Evolutionary conservation across 2,113 vertebrate genomes (phyloP), one percentile per base, ranked within the genome.

Genomic region (Noctilio leporinus): DNA sequence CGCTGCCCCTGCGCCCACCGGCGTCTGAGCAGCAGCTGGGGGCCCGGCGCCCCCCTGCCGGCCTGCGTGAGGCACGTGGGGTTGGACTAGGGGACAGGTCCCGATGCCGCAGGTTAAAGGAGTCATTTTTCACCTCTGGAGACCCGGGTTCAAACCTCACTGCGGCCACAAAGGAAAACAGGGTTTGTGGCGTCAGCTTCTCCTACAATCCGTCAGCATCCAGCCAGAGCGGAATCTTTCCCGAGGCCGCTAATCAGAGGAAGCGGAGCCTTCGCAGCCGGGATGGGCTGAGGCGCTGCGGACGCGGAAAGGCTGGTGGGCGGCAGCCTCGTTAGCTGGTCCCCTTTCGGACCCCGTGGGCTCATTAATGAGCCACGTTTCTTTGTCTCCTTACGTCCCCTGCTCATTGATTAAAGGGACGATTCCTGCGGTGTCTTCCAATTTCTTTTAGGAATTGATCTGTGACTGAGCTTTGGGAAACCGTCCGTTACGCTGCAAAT

Each of bases 51-150:
- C 76, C 38, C 2, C 4, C 26, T 59, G 59, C 57, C 59, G 69
- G 53, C 49, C 45, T 20, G 1, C 73, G 35, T 49, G 19, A 26
- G 78, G 33, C 72, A 78, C 0, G 1, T 20, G 64, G 75, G 85
- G 91, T 95, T 51, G 65, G 49, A 89, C 83, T 47, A 86, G 24
- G 67, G 51, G 73, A 62, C 40, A 33, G 26, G 43, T 67, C 83
- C 84, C 35, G 19, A 16, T 30, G 65, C 16, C 24, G 17, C 69
- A 38, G 30, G 69, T 76, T 84, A 57, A 55, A 91, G 43, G 62
- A 64, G 43, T 81, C 11, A 91, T 89, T 76, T 91, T 86, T 95
- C 92, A 65, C 89, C 83, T 83, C 82, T 83, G 33, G 78, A 93
- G 91, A 92, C 75, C 49, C 24, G 19, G n/a, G 77, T 95, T 85